Percentiles rank a stretch among this genome's conserved stretches.
phyloP scores from a whole-genome alignment of 2,797 vertebrate genomes.

The Clarias pachynema region DNA sequence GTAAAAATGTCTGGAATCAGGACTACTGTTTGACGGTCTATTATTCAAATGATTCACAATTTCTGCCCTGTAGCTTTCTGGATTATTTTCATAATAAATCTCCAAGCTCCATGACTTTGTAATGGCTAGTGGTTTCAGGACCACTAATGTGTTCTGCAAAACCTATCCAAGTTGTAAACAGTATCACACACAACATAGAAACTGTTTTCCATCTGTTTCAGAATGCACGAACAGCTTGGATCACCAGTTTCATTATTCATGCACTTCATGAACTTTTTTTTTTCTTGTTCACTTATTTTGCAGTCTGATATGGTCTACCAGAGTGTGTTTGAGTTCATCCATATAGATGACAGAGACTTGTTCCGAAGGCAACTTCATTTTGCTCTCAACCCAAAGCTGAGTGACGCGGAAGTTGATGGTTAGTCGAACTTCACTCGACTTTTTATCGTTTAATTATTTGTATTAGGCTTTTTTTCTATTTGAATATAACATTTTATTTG shows the following conservation, averaged over 20 bases:
- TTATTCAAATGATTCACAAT: neutral
- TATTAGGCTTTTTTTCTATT: neutral
- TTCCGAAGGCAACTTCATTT: conserved; percentile 78
- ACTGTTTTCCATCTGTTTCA: neutral
- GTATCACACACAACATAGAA: neutral
- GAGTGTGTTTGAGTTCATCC: conserved; percentile 83
- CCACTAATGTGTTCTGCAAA: neutral
- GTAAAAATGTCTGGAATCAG: neutral
- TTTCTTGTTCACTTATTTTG: conserved; percentile 5
- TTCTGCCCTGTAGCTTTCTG: neutral
- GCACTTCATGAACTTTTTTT: neutral
- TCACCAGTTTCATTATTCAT: neutral
- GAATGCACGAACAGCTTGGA: neutral
- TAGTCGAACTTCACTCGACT: neutral
- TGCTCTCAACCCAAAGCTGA: conserved; percentile 62
- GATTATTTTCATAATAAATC: neutral
- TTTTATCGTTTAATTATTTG: neutral
- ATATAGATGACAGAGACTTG: conserved; percentile 71
- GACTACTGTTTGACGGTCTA: neutral
- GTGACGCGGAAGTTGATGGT: conserved; percentile 26
- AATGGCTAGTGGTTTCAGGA: neutral
- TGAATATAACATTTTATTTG: neutral
- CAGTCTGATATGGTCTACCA: conserved; percentile 84
- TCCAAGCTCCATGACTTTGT: neutral
- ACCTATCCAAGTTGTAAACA: neutral